Evolutionary conservation across 2,797 vertebrate genomes (phyloP).

Genomic region (Sebastes kiyomatsui): DNA sequence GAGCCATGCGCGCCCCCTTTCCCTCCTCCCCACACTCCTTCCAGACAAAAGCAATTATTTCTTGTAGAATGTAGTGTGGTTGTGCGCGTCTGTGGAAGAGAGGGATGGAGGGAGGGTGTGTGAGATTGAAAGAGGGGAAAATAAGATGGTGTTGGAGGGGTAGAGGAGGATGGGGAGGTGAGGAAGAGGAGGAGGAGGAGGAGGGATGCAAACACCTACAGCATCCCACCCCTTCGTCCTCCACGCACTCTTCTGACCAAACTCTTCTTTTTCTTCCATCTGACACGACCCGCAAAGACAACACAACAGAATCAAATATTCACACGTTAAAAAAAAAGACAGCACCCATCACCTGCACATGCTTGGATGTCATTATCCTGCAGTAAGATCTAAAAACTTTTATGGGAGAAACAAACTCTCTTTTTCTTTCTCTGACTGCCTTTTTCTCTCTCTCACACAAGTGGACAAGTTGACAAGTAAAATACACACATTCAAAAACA

Average conservation of each 20-base stretch:
- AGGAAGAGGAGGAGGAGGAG: slow-evolving; percentile 19
- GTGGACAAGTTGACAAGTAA: slow-evolving; percentile 12
- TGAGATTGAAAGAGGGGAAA: slow-evolving; percentile 82
- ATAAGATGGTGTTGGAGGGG: slow-evolving; percentile 80
- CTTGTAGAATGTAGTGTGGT: slow-evolving; percentile 90
- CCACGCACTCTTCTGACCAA: slow-evolving; percentile 61
- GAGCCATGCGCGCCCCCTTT: slow-evolving; percentile 81
- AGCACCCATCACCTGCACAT: neutral
- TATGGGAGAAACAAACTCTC: slow-evolving; percentile 34
- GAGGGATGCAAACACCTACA: slow-evolving; percentile 75
- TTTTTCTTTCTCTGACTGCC: neutral
- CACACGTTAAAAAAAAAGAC: slow-evolving; percentile 16
- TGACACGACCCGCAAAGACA: slow-evolving; percentile 46
- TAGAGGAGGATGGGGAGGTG: slow-evolving; percentile 58
- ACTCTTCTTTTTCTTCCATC: slow-evolving; percentile 59
- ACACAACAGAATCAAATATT: neutral
- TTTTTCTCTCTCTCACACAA: neutral
- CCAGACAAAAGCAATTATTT: slow-evolving; percentile 99
- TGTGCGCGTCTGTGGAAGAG: slow-evolving; percentile 84
- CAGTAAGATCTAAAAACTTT: slow-evolving; percentile 36
- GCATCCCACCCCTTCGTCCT: slow-evolving; percentile 72
- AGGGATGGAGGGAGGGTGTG: slow-evolving; percentile 81
- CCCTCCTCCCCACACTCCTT: slow-evolving; percentile 87
- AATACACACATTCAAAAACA: slow-evolving; percentile 11
- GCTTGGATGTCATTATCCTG: neutral